Evolutionary conservation across 2,113 vertebrate species (phyloP), one percentile per base, ranked within the genome.

Genomic region (Xiphophorus hellerii): DNA sequence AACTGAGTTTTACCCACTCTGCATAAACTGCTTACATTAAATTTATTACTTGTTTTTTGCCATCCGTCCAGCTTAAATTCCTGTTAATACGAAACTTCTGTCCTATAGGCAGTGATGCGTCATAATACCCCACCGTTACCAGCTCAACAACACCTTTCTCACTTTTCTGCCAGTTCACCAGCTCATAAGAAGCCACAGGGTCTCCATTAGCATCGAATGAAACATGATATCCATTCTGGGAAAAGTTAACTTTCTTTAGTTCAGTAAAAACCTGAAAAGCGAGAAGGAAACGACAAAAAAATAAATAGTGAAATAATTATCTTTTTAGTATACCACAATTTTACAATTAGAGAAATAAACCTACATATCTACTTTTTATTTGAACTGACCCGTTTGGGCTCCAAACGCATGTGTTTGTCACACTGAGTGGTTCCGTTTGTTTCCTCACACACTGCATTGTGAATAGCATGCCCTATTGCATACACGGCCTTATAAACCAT

Each of bases 401-500:
- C 51, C 66, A 89, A 72, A 5, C 62, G 77, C 0, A 51, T 73
- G 29, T 74, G 64, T 73, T 80, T 90, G 29, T 91, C 77, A 75
- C 91, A 93, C 0, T 48, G 15, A 48, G 14, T 48, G 44, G 15
- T 30, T 28, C 67, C 80, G 14, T 81, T 74, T 11, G 13, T 82
- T 37, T 83, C 39, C 29, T 83, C 71, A 77, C 91, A 94, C 13
- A 86, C 62, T 5, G 86, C 28, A 51, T 63, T 76, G 35, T 94
- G 89, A 39, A 94, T 79, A 6, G 92, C 90, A 61, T 94, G 85
- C 27, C 91, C 93, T 63, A 94, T 88, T n/a, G 93, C 92, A 73
- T 94, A 92, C 9, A 89, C 88, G 25, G 93, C 93, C 80, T 94
- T 94, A 63, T 94, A 93, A 28, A 92, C 93, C 90, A 93, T 93